A percentile compares a stretch with the other conserved stretches of the same genome.
These are phyloP conservation scores for Parapristionchus giblindavisi DNA, from an alignment of 2,888 invertebrate species.

Conservation along the genomic window DNA sequence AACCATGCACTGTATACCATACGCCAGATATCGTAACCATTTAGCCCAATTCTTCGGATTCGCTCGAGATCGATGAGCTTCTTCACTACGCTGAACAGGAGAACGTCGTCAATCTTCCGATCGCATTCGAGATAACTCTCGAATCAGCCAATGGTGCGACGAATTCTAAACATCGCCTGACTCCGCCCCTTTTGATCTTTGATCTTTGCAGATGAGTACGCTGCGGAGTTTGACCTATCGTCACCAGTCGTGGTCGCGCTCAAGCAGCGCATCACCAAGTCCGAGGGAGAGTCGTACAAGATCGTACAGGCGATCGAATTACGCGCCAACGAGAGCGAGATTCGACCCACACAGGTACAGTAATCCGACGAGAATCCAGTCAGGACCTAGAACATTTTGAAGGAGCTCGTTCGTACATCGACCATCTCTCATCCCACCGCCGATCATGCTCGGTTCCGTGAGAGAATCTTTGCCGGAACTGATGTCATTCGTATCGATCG, in stretches of 20 bases:
- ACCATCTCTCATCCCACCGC: constrained; percentile 11
- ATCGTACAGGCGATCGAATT: constrained; percentile 17
- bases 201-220: not conserved
- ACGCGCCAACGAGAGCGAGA: constrained; percentile 7
- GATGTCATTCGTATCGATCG: not conserved
- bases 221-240: not conserved
- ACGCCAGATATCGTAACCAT: too few relatives aligned
- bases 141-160: too few relatives aligned
- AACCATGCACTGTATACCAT: too few relatives aligned
- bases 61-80: constrained; percentile 15
- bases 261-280: constrained; percentile 17
- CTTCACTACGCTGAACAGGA: constrained; percentile 10
- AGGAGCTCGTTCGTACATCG: constrained; percentile 1
- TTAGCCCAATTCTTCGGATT: constrained; percentile 8
- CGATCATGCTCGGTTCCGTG: not conserved
- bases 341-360: constrained; percentile 14
- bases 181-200: too few relatives aligned
- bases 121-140: constrained; percentile 14
- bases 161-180: too few relatives aligned
- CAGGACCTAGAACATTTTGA: too few relatives aligned
- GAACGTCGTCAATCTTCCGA: not conserved
- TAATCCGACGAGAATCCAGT: too few relatives aligned
- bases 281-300: constrained; percentile 5
- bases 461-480: constrained; percentile 16
- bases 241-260: not conserved